phyloP scores from a whole-genome alignment of 2,797 vertebrate genomes.

The Euphonia xanthogaster region DNA sequence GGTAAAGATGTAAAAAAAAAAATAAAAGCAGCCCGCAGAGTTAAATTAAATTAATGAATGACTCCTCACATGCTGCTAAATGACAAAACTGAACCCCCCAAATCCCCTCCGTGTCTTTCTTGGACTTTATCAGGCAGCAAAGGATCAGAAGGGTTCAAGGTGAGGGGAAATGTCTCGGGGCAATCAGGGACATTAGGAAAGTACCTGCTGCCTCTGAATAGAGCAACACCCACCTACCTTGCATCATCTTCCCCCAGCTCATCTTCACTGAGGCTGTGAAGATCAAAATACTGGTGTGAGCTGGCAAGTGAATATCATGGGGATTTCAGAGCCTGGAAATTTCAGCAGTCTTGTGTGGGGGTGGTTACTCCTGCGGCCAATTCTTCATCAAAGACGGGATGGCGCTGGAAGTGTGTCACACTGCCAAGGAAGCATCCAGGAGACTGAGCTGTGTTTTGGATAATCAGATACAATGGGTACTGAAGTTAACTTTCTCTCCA shows the following conservation, averaged over 20 bases:
- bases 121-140: not conserved
- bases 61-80: not conserved
- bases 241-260: not conserved
- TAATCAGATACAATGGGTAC: slow-evolving; percentile 25
- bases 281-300: slow-evolving; percentile 24
- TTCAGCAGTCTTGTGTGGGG: slow-evolving; percentile 34
- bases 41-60: not conserved
- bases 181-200: not conserved
- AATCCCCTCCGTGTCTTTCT: not conserved
- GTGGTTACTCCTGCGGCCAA: slow-evolving; percentile 41
- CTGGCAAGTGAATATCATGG: slow-evolving; percentile 4
- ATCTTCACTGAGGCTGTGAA: not conserved
- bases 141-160: not conserved
- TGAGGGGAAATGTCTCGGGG: not conserved
- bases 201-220: not conserved
- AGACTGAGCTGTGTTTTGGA: slow-evolving; percentile 19
- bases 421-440: slow-evolving; percentile 28
- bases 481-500: slow-evolving; percentile 17
- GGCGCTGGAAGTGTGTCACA: not conserved
- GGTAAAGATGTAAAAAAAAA: not conserved
- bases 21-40: not conserved
- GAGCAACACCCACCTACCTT: not conserved
- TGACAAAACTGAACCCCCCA: not conserved
- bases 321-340: slow-evolving; percentile 46
- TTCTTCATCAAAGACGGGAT: not conserved